phyloP scores from a whole-genome alignment of 2,888 invertebrate species.

The Andrena hattorfiana region DNA sequence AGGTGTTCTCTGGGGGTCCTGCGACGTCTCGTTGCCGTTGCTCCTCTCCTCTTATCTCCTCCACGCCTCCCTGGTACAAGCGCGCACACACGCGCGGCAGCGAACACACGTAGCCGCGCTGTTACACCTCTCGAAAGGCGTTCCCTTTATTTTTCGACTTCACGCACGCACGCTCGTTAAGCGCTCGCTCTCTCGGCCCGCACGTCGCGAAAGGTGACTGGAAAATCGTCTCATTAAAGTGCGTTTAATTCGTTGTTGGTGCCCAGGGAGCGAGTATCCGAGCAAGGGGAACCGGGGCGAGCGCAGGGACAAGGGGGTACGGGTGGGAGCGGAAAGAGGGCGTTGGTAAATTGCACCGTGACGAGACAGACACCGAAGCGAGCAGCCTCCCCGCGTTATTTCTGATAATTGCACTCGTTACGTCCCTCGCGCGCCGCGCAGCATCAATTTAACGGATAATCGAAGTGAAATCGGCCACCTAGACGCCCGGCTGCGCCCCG shows the following conservation, averaged over 20 bases:
- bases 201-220: conserved; percentile 63
- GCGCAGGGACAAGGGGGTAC: background rate
- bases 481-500: conserved; percentile 6
- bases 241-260: conserved; percentile 57
- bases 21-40: background rate
- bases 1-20: background rate
- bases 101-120: background rate
- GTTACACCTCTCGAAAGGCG: conserved; percentile 22
- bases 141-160: conserved; percentile 62
- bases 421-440: conserved; percentile 43
- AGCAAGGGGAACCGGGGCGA: background rate
- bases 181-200: conserved; percentile 51
- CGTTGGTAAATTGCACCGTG: conserved; percentile 58
- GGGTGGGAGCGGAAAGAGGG: conserved; percentile 3
- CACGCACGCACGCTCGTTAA: conserved; percentile 65
- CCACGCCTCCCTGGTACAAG: background rate
- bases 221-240: conserved; percentile 71
- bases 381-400: conserved; percentile 63
- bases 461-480: conserved; percentile 39
- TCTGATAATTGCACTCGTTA: conserved; percentile 76
- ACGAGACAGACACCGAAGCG: conserved; percentile 24
- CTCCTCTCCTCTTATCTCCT: background rate
- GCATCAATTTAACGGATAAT: conserved; percentile 65
- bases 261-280: background rate
- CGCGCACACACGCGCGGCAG: background rate